Percentiles rank a stretch among this genome's conserved stretches.
Conservation (phyloP, 1,140 invertebrate genomes). For the Micrasema longulum region DNA sequence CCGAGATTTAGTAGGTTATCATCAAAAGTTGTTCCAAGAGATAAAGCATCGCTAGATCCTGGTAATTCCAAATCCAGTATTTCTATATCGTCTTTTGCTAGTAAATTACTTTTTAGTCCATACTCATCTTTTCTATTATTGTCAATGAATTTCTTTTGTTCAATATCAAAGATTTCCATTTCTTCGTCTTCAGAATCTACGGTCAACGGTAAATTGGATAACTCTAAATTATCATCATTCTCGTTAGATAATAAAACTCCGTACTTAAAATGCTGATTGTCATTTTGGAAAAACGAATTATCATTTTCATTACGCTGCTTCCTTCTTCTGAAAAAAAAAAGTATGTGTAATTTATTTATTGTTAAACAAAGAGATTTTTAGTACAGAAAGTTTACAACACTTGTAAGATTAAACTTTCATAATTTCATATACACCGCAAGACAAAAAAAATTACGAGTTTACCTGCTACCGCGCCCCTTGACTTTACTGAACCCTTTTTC, state of each 20-base stretch:
- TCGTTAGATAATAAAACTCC: slow-evolving; percentile 49
- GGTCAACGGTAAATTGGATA: slow-evolving; percentile 40
- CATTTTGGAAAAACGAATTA: slow-evolving; percentile 31
- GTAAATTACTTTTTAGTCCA: slow-evolving; percentile 20
- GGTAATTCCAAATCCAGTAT: slow-evolving; percentile 50
- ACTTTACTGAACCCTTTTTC: too few relatives aligned
- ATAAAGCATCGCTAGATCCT: slow-evolving; percentile 16
- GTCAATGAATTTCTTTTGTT: slow-evolving; percentile 41
- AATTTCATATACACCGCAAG: neutral
- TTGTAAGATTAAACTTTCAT: neutral
- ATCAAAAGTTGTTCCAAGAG: slow-evolving; percentile 5
- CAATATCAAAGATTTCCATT: slow-evolving; percentile 52
- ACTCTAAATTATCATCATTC: slow-evolving; percentile 44
- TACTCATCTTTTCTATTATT: slow-evolving; percentile 12
- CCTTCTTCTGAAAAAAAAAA: slow-evolving; percentile 39
- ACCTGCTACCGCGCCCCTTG: too few relatives aligned
- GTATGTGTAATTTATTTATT: neutral
- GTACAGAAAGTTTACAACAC: neutral
- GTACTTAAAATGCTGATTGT: slow-evolving; percentile 51
- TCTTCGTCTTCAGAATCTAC: slow-evolving; percentile 50
- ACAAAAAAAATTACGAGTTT: too few relatives aligned
- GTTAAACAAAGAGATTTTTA: neutral
- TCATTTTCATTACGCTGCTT: slow-evolving; percentile 26
- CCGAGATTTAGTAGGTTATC: slow-evolving; percentile 44
- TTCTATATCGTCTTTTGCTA: slow-evolving; percentile 48